These are phyloP conservation scores for Polyploca ridens DNA, from an alignment of 2,888 invertebrate genomes.

Conservation along the genomic window DNA sequence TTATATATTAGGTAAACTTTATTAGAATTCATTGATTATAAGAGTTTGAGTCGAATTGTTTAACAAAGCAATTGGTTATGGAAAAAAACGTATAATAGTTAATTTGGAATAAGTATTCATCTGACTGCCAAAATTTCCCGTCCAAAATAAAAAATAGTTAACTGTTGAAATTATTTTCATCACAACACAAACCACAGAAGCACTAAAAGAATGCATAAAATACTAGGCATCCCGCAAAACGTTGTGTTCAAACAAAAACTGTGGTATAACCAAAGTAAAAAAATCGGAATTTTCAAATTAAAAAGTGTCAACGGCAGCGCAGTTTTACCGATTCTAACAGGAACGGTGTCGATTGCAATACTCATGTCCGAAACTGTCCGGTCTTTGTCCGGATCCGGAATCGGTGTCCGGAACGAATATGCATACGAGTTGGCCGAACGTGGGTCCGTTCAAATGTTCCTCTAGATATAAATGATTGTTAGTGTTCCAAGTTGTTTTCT, in stretches of 20 bases:
- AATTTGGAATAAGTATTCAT: too few relatives aligned
- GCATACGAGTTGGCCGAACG: slow-evolving; percentile 6
- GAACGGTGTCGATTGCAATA: slow-evolving; percentile 49
- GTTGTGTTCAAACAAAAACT: slow-evolving; percentile 12
- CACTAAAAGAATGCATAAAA: slow-evolving; percentile 4
- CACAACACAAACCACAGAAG: neutral
- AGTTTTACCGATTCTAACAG: slow-evolving; percentile 32
- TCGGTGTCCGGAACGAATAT: slow-evolving; percentile 16
- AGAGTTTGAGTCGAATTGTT: too few relatives aligned
- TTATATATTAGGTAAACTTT: too few relatives aligned
- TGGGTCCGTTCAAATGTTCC: neutral
- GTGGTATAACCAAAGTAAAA: slow-evolving; percentile 30
- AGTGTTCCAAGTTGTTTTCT: neutral
- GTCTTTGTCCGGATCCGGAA: slow-evolving; percentile 26
- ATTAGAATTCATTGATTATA: too few relatives aligned
- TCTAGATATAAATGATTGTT: slow-evolving; percentile 4
- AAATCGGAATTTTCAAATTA: slow-evolving; percentile 51
- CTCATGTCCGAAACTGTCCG: slow-evolving; percentile 31
- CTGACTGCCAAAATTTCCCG: neutral
- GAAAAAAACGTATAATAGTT: too few relatives aligned
- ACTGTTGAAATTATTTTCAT: neutral
- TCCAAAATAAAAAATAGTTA: neutral
- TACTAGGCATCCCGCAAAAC: slow-evolving; percentile 7
- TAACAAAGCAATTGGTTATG: too few relatives aligned
- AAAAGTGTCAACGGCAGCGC: slow-evolving; percentile 57